Evolutionary conservation across 1,140 invertebrate genomes (phyloP).

Genomic region (Reticulitermes speratus): DNA sequence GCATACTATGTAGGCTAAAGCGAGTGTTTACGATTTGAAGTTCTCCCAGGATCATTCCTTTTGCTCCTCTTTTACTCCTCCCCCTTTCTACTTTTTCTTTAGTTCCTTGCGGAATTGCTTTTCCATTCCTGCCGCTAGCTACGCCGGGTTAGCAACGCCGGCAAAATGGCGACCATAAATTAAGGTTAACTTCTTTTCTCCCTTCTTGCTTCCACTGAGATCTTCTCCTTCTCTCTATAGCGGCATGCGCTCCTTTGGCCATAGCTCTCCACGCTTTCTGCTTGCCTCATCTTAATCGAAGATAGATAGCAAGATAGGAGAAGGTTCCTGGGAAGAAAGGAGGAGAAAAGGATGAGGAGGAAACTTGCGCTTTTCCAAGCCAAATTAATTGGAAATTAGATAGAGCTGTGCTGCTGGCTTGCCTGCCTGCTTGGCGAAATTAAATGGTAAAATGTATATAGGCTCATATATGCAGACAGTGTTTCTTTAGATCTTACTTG

Average conservation of each 20-base stretch:
- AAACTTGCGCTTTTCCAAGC: background rate
- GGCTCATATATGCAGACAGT: background rate
- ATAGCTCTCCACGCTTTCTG: background rate
- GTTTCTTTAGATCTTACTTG: background rate
- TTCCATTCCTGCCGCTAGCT: constrained; percentile 21
- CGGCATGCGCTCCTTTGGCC: background rate
- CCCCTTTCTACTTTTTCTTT: background rate
- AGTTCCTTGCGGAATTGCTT: constrained; percentile 22
- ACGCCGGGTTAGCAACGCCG: constrained; percentile 13
- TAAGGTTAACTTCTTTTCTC: constrained; percentile 23
- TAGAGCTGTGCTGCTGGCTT: background rate
- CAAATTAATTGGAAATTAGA: constrained; percentile 12
- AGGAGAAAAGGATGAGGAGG: background rate
- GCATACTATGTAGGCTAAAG: background rate
- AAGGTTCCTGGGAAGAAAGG: background rate
- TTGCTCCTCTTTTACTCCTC: background rate
- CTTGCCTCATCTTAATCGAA: constrained; percentile 15
- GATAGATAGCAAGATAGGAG: constrained; percentile 11
- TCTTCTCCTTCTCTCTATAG: background rate
- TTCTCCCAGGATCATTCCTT: constrained; percentile 7
- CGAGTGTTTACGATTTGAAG: constrained; percentile 1
- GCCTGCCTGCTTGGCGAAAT: background rate
- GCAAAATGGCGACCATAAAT: constrained; percentile 28
- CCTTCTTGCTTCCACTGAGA: background rate
- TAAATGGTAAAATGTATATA: constrained; percentile 4